These are phyloP conservation scores for Glyptemys insculpta DNA, from an alignment of 2,797 vertebrate species.

Conservation along the genomic window DNA sequence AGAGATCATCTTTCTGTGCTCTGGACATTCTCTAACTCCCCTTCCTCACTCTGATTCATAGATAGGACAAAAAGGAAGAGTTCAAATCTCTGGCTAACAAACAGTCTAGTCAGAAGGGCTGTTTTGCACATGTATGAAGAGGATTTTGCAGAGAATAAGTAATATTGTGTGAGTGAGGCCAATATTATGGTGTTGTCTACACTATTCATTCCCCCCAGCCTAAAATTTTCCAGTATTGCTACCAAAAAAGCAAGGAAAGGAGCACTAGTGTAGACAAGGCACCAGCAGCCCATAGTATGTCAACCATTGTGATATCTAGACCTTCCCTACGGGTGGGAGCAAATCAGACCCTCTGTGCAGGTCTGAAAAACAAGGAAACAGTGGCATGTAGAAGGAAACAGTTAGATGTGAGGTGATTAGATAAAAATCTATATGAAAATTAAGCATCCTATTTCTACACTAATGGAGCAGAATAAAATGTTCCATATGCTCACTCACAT, in stretches of 20 bases:
- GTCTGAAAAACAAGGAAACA: not conserved
- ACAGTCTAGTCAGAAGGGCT: not conserved
- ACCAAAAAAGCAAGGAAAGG: not conserved
- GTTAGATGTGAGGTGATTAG: not conserved
- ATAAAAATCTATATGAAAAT: not conserved
- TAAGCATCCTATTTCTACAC: not conserved
- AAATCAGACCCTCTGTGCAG: not conserved
- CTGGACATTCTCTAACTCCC: not conserved
- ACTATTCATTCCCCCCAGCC: not conserved
- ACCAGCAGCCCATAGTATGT: not conserved
- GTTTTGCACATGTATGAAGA: not conserved
- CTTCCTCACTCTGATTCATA: not conserved
- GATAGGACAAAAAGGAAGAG: not conserved
- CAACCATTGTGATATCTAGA: not conserved
- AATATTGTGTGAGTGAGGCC: not conserved
- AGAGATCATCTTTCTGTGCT: slow-evolving; percentile 35
- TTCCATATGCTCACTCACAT: not conserved
- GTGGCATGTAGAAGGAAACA: not conserved
- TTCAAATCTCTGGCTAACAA: not conserved
- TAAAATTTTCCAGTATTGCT: not conserved
- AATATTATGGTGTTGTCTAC: not conserved
- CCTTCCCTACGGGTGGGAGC: not conserved
- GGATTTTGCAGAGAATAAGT: not conserved
- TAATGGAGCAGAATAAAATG: not conserved
- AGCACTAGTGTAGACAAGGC: not conserved